These are phyloP conservation scores for Adoxophyes honmai DNA, from an alignment of 1,140 invertebrate genomes.

Conservation along the genomic window DNA sequence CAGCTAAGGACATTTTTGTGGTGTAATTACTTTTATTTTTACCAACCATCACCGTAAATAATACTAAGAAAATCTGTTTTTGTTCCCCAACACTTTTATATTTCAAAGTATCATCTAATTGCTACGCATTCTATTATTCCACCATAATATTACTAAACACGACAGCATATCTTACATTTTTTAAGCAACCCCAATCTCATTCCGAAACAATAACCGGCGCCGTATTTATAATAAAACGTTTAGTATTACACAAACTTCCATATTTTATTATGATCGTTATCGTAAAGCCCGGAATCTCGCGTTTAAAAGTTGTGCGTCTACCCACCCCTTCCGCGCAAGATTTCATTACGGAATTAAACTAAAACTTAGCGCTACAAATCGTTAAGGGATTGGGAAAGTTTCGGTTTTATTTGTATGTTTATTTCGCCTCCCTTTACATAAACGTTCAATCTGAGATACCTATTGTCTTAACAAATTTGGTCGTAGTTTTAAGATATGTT, in stretches of 20 bases:
- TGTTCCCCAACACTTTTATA: too few relatives aligned
- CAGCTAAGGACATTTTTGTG: neutral
- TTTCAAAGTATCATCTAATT: too few relatives aligned
- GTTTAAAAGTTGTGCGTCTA: conserved; percentile 60
- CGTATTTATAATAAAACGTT: conserved; percentile 72
- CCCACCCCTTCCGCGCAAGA: conserved; percentile 38
- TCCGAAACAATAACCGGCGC: conserved; percentile 49
- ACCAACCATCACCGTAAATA: too few relatives aligned
- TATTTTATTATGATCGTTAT: conserved; percentile 76
- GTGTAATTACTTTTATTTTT: too few relatives aligned
- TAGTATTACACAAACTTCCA: conserved; percentile 73
- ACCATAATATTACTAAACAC: too few relatives aligned
- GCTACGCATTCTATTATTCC: too few relatives aligned
- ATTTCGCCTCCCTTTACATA: neutral
- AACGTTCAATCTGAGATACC: too few relatives aligned
- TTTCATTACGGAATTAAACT: conserved; percentile 68
- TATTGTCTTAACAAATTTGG: too few relatives aligned
- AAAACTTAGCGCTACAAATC: conserved; percentile 46
- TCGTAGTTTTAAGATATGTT: too few relatives aligned
- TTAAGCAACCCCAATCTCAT: conserved; percentile 22
- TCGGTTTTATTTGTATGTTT: conserved; percentile 21
- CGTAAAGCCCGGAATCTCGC: conserved; percentile 56
- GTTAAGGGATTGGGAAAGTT: conserved; percentile 26
- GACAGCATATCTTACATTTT: neutral
- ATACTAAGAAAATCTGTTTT: too few relatives aligned